Percentiles rank a stretch among this genome's conserved stretches.
phyloP scores from a whole-genome alignment of 1,140 invertebrate species.

The Bombus breviceps region DNA sequence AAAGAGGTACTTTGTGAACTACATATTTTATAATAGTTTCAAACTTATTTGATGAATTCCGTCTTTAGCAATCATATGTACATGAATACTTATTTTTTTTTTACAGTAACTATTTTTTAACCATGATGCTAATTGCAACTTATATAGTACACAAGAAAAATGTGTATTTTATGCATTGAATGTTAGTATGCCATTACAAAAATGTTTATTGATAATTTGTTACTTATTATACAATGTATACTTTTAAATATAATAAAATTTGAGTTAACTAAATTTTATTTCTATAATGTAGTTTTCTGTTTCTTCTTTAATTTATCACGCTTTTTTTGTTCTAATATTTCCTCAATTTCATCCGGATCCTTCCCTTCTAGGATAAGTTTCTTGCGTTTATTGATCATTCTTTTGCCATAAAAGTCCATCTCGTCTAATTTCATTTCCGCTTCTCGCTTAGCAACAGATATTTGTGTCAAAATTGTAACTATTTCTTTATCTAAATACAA shows the following conservation, averaged over 20 bases:
- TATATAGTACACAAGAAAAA: constrained; percentile 10
- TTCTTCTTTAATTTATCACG: constrained; percentile 41
- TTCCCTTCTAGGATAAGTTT: constrained; percentile 93
- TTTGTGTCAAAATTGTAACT: constrained; percentile 93
- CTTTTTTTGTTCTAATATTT: constrained; percentile 56
- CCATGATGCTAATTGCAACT: not conserved
- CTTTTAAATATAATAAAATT: constrained; percentile 8
- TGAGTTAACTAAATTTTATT: not conserved
- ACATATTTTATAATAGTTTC: constrained; percentile 6
- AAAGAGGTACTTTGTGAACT: not conserved
- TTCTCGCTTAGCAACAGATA: constrained; percentile 94
- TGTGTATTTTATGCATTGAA: not conserved
- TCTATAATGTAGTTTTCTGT: constrained; percentile 3
- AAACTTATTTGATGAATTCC: not conserved
- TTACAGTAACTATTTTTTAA: not conserved
- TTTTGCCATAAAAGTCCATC: constrained; percentile 94
- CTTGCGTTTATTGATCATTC: constrained; percentile 94
- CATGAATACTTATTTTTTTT: constrained; percentile 7
- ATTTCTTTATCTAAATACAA: constrained; percentile 89
- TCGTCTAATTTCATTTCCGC: constrained; percentile 96
- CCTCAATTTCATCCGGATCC: constrained; percentile 89
- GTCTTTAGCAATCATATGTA: not conserved
- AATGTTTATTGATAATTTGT: not conserved
- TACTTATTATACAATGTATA: constrained; percentile 12
- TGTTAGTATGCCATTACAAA: not conserved